phyloP scores from a whole-genome alignment of 1,140 invertebrate genomes.

The Procambarus clarkii region DNA sequence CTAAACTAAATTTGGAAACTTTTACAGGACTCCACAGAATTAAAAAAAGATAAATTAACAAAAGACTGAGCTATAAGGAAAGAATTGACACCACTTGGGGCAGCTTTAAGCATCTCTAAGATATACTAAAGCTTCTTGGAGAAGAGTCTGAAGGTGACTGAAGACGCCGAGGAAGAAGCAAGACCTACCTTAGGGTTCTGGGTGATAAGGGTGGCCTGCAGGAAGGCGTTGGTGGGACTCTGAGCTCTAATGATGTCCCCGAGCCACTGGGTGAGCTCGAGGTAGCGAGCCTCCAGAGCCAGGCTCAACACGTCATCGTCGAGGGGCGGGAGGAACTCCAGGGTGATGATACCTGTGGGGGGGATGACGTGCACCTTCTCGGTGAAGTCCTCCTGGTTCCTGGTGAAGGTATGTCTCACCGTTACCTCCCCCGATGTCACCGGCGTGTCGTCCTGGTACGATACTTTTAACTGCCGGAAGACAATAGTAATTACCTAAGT shows the following conservation, averaged over 20 bases:
- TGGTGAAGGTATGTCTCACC: conserved; percentile 82
- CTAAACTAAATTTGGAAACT: no score
- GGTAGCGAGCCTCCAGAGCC: conserved; percentile 80
- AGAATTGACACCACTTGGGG: not conserved
- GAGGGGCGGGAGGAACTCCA: conserved; percentile 83
- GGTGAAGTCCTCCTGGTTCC: conserved; percentile 81
- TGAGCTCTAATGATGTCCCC: conserved; percentile 85
- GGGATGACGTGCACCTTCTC: conserved; percentile 80
- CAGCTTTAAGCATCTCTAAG: no score
- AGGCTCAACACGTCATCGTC: conserved; percentile 75
- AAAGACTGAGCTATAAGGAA: not conserved
- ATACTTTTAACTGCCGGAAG: conserved; percentile 81
- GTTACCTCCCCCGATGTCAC: conserved; percentile 81
- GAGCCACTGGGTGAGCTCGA: conserved; percentile 86
- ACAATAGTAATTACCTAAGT: no score
- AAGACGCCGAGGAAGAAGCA: not conserved
- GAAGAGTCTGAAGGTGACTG: no score
- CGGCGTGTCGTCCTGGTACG: conserved; percentile 85
- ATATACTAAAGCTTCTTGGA: no score
- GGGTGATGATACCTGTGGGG: conserved; percentile 82
- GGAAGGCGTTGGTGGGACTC: conserved; percentile 84
- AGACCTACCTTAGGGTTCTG: conserved; percentile 78
- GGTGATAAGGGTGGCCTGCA: conserved; percentile 85
- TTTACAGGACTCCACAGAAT: no score
- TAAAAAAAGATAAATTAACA: no score